Conservation (phyloP, 1,140 invertebrate species). For the Holcopasites calliopsidis region DNA sequence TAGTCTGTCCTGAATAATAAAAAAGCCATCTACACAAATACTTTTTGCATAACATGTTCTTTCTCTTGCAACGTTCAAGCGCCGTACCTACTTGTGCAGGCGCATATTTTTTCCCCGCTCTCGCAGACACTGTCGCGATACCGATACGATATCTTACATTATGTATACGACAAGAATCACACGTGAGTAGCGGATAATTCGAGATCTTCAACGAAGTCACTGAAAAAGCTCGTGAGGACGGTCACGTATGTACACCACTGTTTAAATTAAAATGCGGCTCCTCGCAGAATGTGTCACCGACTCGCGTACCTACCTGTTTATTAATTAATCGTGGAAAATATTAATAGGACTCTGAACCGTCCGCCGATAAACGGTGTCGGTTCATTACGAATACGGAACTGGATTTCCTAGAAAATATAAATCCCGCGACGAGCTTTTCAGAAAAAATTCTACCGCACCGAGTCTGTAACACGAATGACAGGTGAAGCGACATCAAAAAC, state of each 20-base stretch:
- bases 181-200: slow-evolving; percentile 6
- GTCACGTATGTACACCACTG: slow-evolving; percentile 37
- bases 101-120: background rate
- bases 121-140: background rate
- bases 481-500: no score
- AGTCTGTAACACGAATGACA: no score
- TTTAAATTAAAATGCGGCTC: slow-evolving; percentile 49
- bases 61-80: background rate
- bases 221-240: slow-evolving; percentile 35
- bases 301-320: background rate
- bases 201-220: slow-evolving; percentile 20
- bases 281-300: slow-evolving; percentile 30
- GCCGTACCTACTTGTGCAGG: background rate
- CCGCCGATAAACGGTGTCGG: background rate
- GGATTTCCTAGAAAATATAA: no score
- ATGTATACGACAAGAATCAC: slow-evolving; percentile 1
- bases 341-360: background rate
- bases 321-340: slow-evolving; percentile 10
- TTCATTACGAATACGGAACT: background rate
- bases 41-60: no score
- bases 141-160: background rate
- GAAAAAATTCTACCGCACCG: background rate
- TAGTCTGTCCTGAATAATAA: no score
- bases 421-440: background rate
- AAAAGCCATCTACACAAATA: no score